Evolutionary conservation across 2,888 invertebrate genomes (phyloP), one percentile per base, ranked within the genome.

Genomic region (Cistogaster globosa): DNA sequence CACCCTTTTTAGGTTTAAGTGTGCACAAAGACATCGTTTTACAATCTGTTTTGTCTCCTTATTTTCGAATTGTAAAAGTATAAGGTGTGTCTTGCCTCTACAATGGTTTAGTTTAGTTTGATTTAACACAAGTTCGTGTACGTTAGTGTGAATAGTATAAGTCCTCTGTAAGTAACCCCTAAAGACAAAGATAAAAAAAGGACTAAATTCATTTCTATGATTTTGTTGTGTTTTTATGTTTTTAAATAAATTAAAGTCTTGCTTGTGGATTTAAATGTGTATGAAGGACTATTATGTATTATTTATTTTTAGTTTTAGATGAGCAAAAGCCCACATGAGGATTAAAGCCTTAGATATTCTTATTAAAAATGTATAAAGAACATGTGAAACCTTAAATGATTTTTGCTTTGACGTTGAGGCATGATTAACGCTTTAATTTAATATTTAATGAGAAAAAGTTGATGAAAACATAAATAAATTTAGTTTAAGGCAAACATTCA

Each of bases 181-280:
- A 42, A 42, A 42, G 42, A 42, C 38, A 60, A 51, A 60, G n/a
- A 51, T 36, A 68, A 60, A 48, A 63, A 63, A 71, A 71, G 45
- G 78, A 79, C 71, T 79, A 71, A 79, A 63, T 48, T 55, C 48
- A 63, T 57, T 36, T 20, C 20, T 53, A 69, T 26, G 53, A 45
- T 55, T 55, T 14, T 67, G 5, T 38, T 42, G 6, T 65, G 20
- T 22, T 45, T 63, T 14, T 48, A 26, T 67, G 12, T 67, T 48
- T 58, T 58, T n/a, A 45, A n/a, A 45, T 75, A 58, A 48, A 57
- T 51, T 67, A 67, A 55, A 55, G 63, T 55, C 14, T 48, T 48
- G 45, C 38, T 14, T 63, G 22, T 42, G 38, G 8, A 26, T 6
- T 11, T 32, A n/a, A 0, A 20, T 16, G 22, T n/a, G 18, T 45